Evolutionary conservation across 1,140 invertebrate species (phyloP).

Genomic region (Venustaconcha ellipsiformis): DNA sequence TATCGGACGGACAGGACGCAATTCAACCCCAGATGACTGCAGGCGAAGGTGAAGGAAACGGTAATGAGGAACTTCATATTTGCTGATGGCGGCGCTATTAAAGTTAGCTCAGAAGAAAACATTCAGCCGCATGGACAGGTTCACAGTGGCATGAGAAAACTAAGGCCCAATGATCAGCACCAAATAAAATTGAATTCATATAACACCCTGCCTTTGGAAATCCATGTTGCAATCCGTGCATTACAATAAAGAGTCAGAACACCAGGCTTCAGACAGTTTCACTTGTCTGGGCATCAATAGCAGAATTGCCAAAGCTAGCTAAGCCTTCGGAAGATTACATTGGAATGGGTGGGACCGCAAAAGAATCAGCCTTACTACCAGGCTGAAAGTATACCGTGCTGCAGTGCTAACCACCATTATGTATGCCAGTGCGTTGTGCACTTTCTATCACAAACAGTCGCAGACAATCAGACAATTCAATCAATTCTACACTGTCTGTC

Average conservation of each 20-base stretch:
- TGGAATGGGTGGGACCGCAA: background rate
- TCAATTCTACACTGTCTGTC: too few species aligned
- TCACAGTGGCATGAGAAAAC: background rate
- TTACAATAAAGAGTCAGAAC: constrained; percentile 8
- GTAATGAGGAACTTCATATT: constrained; percentile 21
- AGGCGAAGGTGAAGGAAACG: constrained; percentile 21
- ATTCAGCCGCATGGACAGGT: constrained; percentile 32
- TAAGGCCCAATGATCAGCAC: constrained; percentile 32
- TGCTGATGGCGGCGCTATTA: constrained; percentile 34
- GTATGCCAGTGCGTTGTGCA: constrained; percentile 13
- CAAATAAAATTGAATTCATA: constrained; percentile 36
- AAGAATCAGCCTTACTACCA: constrained; percentile 6
- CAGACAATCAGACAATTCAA: too few species aligned
- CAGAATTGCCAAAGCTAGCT: constrained; percentile 18
- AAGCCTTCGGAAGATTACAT: constrained; percentile 12
- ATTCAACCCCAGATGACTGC: constrained; percentile 29
- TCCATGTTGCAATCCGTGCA: constrained; percentile 24
- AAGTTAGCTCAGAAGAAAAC: constrained; percentile 21
- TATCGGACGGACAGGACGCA: constrained; percentile 26
- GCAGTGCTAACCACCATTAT: constrained; percentile 18
- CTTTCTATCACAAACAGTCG: constrained; percentile 1
- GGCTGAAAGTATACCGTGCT: background rate
- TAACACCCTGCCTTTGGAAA: constrained; percentile 18
- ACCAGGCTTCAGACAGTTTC: constrained; percentile 20
- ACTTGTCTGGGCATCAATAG: constrained; percentile 19